phyloP scores from a whole-genome alignment of 2,113 vertebrate species.

The Leiothrix lutea region DNA sequence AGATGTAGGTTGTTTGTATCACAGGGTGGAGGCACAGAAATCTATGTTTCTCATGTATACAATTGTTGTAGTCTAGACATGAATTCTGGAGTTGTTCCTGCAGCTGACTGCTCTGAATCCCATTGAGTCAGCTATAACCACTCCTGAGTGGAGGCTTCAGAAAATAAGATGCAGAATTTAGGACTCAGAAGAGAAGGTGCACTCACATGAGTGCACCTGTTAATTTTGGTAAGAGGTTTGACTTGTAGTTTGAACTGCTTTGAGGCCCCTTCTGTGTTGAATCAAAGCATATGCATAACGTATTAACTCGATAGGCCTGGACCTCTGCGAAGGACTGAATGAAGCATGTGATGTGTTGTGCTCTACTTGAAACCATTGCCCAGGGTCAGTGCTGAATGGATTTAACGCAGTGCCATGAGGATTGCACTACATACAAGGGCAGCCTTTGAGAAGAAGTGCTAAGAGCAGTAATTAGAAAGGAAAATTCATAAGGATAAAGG shows the following conservation, averaged over 20 bases:
- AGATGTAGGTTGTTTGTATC: background rate
- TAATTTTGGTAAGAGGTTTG: background rate
- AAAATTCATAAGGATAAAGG: background rate
- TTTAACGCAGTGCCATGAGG: background rate
- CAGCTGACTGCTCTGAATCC: background rate
- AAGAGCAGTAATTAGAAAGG: background rate
- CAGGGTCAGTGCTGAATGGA: background rate
- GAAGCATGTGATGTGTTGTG: fast-evolving
- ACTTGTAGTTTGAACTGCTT: background rate
- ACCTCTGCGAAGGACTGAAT: background rate
- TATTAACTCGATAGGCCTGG: background rate
- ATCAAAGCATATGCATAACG: background rate
- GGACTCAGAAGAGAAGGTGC: background rate
- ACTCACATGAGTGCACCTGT: fast-evolving
- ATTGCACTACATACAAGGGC: background rate
- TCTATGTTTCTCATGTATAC: background rate
- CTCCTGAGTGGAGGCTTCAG: background rate
- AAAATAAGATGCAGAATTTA: background rate
- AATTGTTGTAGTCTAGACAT: background rate
- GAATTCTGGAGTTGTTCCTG: background rate
- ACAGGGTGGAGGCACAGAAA: background rate
- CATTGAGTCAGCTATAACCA: background rate
- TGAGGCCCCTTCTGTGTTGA: background rate
- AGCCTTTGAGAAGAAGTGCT: background rate
- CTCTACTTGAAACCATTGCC: background rate